Conservation (phyloP, 2,113 vertebrate genomes). For the Mionectes macconnelli region DNA sequence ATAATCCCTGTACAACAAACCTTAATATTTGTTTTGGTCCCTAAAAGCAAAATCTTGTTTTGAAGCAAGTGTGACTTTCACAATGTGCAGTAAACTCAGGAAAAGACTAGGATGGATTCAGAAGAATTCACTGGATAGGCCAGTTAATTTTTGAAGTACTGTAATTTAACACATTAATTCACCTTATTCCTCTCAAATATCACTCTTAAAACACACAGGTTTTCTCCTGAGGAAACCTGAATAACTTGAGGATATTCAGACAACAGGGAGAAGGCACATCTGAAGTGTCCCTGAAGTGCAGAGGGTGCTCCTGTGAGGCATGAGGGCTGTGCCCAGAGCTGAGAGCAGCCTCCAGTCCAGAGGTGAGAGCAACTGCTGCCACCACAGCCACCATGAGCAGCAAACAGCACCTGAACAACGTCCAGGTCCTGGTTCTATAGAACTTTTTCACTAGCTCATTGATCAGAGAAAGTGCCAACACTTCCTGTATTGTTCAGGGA, state of each 20-base stretch:
- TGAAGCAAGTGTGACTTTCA: background rate
- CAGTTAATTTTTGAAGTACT: background rate
- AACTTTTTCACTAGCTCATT: background rate
- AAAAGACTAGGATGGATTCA: background rate
- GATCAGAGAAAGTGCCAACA: background rate
- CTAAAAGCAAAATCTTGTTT: background rate
- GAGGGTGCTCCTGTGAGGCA: fast-evolving
- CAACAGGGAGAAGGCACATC: fast-evolving
- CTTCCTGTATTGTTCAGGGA: background rate
- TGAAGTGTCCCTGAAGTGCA: background rate
- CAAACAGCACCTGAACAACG: background rate
- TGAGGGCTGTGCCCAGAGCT: background rate
- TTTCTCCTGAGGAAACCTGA: background rate
- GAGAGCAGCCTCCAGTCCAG: background rate
- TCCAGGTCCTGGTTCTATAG: background rate
- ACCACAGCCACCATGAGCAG: background rate
- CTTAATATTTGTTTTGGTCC: background rate
- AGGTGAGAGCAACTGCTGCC: background rate
- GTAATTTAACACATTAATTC: background rate
- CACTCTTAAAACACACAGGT: background rate
- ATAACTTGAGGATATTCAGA: background rate
- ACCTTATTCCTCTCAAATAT: background rate
- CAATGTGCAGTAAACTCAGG: fast-evolving
- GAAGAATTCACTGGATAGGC: background rate
- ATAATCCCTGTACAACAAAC: background rate